Percentiles rank a stretch among this genome's conserved stretches.
phyloP scores from a whole-genome alignment of 2,888 invertebrate genomes.

The Chymomyza fuscimana region DNA sequence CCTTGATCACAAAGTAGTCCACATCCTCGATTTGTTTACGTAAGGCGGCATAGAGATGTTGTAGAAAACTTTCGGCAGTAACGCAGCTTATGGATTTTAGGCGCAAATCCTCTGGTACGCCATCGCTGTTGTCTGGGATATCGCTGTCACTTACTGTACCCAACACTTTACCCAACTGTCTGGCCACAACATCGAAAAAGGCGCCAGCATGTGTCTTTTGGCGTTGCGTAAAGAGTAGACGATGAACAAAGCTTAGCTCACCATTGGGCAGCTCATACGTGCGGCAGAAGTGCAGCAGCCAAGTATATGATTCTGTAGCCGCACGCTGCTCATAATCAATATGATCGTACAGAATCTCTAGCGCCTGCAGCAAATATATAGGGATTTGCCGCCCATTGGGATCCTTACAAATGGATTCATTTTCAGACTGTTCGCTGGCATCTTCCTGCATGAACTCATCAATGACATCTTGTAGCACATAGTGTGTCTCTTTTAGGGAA shows the following conservation, averaged over 20 bases:
- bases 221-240: slow-evolving; percentile 76
- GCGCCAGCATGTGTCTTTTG: slow-evolving; percentile 77
- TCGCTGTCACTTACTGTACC: slow-evolving; percentile 63
- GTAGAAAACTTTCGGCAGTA: slow-evolving; percentile 69
- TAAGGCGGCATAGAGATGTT: slow-evolving; percentile 67
- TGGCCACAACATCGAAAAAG: slow-evolving; percentile 76
- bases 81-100: slow-evolving; percentile 72
- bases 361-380: slow-evolving; percentile 64
- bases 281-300: slow-evolving; percentile 77
- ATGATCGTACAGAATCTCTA: slow-evolving; percentile 77
- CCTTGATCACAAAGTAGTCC: slow-evolving; percentile 78
- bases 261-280: slow-evolving; percentile 63
- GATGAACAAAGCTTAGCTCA: slow-evolving; percentile 74
- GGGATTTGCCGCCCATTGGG: slow-evolving; percentile 60
- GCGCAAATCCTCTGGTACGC: slow-evolving; percentile 41
- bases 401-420: slow-evolving; percentile 51
- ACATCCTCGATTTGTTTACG: slow-evolving; percentile 77
- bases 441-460: slow-evolving; percentile 70
- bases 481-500: slow-evolving; percentile 56
- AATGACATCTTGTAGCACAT: slow-evolving; percentile 69
- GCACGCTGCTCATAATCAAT: slow-evolving; percentile 70
- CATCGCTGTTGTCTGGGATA: slow-evolving; percentile 34
- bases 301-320: slow-evolving; percentile 74
- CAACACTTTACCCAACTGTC: slow-evolving; percentile 71
- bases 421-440: slow-evolving; percentile 31